phyloP scores from a whole-genome alignment of 2,888 invertebrate species.

The Scrobipalpa costella region DNA sequence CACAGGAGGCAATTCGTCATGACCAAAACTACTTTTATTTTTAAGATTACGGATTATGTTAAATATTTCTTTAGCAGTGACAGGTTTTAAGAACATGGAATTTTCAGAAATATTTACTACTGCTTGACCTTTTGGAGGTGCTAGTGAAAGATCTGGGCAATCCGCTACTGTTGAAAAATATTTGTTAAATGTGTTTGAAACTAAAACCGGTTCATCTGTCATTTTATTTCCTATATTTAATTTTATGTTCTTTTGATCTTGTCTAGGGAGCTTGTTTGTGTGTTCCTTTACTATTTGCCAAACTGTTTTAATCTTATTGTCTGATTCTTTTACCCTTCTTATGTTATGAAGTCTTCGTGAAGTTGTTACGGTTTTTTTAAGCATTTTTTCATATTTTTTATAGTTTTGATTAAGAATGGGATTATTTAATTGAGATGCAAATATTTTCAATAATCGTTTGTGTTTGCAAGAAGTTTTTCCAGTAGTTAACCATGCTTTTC shows the following conservation, averaged over 20 bases:
- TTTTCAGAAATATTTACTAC: too few species aligned
- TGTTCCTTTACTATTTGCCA: slow-evolving; percentile 17
- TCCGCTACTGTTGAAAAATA: too few species aligned
- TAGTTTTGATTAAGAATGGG: slow-evolving; percentile 4
- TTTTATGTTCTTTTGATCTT: slow-evolving; percentile 6
- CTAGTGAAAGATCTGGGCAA: too few species aligned
- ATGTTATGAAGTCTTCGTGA: slow-evolving; percentile 13
- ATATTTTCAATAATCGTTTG: slow-evolving; percentile 16
- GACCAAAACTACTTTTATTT: slow-evolving; percentile 23
- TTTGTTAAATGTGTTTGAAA: too few species aligned
- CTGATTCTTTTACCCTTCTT: slow-evolving; percentile 11
- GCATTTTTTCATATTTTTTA: slow-evolving; percentile 15
- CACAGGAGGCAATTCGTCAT: slow-evolving; percentile 19
- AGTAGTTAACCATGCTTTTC: slow-evolving; percentile 21
- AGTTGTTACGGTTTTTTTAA: slow-evolving; percentile 17
- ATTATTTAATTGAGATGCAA: slow-evolving; percentile 3
- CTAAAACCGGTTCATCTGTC: too few species aligned
- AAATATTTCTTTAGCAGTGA: too few species aligned
- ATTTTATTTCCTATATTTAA: too few species aligned
- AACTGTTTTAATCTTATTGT: slow-evolving; percentile 7
- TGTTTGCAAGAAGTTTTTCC: too few species aligned
- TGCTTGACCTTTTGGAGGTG: too few species aligned
- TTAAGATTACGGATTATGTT: slow-evolving; percentile 14
- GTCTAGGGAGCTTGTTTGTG: slow-evolving; percentile 10
- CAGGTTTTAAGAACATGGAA: too few species aligned